phyloP scores from a whole-genome alignment of 2,113 vertebrate genomes.

The Gymnogyps californianus region DNA sequence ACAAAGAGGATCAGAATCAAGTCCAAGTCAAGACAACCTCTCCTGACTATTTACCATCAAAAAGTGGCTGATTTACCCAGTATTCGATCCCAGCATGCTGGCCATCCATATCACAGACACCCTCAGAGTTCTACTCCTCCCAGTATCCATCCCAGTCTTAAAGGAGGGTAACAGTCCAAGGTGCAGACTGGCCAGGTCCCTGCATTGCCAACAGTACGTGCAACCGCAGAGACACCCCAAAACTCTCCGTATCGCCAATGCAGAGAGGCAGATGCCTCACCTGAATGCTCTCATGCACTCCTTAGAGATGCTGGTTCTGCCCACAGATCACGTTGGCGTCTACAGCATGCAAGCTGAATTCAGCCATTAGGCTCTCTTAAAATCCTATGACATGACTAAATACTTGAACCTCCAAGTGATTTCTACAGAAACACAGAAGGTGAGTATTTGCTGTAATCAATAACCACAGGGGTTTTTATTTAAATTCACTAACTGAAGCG shows the following conservation, averaged over 20 bases:
- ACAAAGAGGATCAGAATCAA: neutral
- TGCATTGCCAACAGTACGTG: accelerated
- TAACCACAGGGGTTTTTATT: neutral
- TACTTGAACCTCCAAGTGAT: neutral
- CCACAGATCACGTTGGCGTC: accelerated
- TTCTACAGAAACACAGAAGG: neutral
- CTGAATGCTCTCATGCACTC: too few species aligned
- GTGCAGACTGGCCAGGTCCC: neutral
- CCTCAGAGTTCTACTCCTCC: neutral
- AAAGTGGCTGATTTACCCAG: neutral
- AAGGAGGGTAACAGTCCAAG: neutral
- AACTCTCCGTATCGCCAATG: accelerated
- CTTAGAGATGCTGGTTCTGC: neutral
- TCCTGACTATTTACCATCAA: neutral
- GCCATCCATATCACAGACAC: neutral
- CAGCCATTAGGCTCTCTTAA: neutral
- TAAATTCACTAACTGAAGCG: neutral
- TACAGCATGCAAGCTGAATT: neutral
- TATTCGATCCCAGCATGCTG: neutral
- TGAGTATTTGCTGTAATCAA: neutral
- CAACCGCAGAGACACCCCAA: accelerated
- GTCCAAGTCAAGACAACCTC: neutral
- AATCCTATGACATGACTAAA: neutral
- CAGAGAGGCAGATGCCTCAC: neutral
- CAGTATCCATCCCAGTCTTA: neutral